Conservation (phyloP, 1,140 invertebrate genomes). For the Rhyacophila brunnea region DNA sequence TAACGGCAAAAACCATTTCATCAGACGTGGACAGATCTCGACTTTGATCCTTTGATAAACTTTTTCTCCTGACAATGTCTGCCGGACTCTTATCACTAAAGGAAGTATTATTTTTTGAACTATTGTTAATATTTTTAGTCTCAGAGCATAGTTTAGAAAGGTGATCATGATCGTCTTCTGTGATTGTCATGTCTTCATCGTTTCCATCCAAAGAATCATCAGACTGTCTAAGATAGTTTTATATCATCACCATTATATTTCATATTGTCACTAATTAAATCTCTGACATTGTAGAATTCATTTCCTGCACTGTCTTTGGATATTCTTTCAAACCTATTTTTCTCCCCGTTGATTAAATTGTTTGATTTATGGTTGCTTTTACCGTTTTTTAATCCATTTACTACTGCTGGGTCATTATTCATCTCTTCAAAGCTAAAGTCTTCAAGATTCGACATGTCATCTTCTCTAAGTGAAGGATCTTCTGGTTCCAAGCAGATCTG, state of each 20-base stretch:
- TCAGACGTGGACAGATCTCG: slow-evolving; percentile 54
- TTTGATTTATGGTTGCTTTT: slow-evolving; percentile 23
- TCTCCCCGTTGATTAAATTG: slow-evolving; percentile 23
- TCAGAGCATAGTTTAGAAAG: slow-evolving; percentile 7
- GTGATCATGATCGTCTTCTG: slow-evolving; percentile 51
- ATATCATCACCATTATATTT: slow-evolving; percentile 28
- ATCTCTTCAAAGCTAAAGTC: slow-evolving; percentile 52
- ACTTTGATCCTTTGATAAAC: slow-evolving; percentile 46
- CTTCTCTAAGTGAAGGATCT: slow-evolving; percentile 51
- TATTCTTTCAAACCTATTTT: slow-evolving; percentile 27
- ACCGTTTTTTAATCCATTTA: slow-evolving; percentile 22
- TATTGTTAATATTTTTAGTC: slow-evolving; percentile 43
- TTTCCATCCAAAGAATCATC: slow-evolving; percentile 49
- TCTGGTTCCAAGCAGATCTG: slow-evolving; percentile 59
- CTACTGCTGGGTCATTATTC: slow-evolving; percentile 36
- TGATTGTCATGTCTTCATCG: slow-evolving; percentile 54
- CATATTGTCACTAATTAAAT: slow-evolving; percentile 32
- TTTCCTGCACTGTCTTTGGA: slow-evolving; percentile 13
- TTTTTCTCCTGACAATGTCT: slow-evolving; percentile 35
- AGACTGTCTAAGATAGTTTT: slow-evolving; percentile 40
- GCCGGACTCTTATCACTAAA: slow-evolving; percentile 9
- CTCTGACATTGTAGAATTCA: slow-evolving; percentile 32
- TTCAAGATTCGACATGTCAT: slow-evolving; percentile 48
- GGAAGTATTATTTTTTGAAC: slow-evolving; percentile 39
- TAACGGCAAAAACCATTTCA: slow-evolving; percentile 55